Percentiles rank a stretch among this genome's conserved stretches.
Evolutionary conservation across 1,140 invertebrate genomes (phyloP).

Genomic region (Anoplolepis gracilipes): DNA sequence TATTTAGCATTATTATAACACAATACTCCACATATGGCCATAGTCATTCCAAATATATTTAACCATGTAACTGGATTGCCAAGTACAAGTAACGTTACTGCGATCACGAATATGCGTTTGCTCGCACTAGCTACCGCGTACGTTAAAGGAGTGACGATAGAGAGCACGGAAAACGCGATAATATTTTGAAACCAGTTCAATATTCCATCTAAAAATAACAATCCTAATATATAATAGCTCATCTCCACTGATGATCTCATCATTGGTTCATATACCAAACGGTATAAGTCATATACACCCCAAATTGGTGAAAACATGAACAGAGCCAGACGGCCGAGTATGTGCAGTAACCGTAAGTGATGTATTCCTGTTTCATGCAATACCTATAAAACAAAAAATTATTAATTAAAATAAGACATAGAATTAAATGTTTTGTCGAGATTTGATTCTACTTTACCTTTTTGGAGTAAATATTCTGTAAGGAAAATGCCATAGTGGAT

Average conservation of each 20-base stretch:
- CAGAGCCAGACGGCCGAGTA: conserved; percentile 92
- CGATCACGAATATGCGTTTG: conserved; percentile 98
- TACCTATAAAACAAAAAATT: conserved; percentile 87
- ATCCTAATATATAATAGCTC: conserved; percentile 86
- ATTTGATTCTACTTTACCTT: conserved; percentile 88
- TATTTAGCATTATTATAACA: conserved; percentile 95
- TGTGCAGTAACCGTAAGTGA: conserved; percentile 94
- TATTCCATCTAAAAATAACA: conserved; percentile 94
- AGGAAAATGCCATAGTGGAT: conserved; percentile 95
- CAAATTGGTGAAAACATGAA: conserved; percentile 96
- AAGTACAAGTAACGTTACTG: conserved; percentile 94
- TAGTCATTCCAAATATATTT: conserved; percentile 96
- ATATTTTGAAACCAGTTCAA: conserved; percentile 98
- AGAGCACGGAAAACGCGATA: conserved; percentile 96
- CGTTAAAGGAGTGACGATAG: conserved; percentile 95
- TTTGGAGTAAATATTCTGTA: conserved; percentile 98
- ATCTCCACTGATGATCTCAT: conserved; percentile 83
- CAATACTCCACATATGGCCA: conserved; percentile 96
- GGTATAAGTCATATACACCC: conserved; percentile 91
- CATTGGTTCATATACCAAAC: conserved; percentile 88
- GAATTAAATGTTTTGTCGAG: no score
- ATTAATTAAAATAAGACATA: background rate
- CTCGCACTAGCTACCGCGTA: conserved; percentile 98
- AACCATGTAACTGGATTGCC: conserved; percentile 96
- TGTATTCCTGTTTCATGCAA: conserved; percentile 95